Conservation (phyloP, 2,888 invertebrate genomes). For the Enchytraeus crypticus region DNA sequence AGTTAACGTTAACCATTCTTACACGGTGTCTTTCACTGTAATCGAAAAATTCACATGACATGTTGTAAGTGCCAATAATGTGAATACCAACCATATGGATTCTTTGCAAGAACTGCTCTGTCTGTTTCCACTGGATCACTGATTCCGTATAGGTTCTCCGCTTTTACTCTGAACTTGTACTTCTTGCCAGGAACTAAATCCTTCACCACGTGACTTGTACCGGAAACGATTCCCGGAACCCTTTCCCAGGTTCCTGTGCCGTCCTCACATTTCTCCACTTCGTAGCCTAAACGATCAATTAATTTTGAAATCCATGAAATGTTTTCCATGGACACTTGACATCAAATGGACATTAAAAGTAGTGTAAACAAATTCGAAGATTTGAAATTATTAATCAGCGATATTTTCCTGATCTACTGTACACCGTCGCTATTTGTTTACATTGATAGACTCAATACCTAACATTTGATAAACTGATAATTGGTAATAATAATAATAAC, state of each 20-base stretch:
- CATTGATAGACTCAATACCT: too few species aligned
- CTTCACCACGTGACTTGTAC: constrained; percentile 80
- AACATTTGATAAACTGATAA: too few species aligned
- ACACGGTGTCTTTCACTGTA: too few species aligned
- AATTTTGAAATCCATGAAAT: neutral
- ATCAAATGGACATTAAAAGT: neutral
- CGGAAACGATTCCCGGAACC: constrained; percentile 69
- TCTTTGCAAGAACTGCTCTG: constrained; percentile 81
- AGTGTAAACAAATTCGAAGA: neutral
- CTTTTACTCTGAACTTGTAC: constrained; percentile 87
- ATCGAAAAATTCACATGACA: too few species aligned
- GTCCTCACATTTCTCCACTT: constrained; percentile 86
- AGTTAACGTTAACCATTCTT: too few species aligned
- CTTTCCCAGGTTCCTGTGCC: constrained; percentile 87
- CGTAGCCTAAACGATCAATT: constrained; percentile 60
- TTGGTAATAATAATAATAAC: too few species aligned
- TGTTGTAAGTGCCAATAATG: too few species aligned
- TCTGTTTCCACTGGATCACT: constrained; percentile 83
- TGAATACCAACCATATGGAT: constrained; percentile 73
- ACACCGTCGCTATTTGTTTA: too few species aligned
- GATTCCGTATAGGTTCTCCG: constrained; percentile 92
- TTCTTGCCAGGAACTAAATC: constrained; percentile 87
- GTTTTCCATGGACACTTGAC: neutral
- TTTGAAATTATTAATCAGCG: too few species aligned
- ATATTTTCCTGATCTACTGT: too few species aligned